phyloP scores from a whole-genome alignment of 64 coral and sea anemone species.

The Cladopsammia gracilis region DNA sequence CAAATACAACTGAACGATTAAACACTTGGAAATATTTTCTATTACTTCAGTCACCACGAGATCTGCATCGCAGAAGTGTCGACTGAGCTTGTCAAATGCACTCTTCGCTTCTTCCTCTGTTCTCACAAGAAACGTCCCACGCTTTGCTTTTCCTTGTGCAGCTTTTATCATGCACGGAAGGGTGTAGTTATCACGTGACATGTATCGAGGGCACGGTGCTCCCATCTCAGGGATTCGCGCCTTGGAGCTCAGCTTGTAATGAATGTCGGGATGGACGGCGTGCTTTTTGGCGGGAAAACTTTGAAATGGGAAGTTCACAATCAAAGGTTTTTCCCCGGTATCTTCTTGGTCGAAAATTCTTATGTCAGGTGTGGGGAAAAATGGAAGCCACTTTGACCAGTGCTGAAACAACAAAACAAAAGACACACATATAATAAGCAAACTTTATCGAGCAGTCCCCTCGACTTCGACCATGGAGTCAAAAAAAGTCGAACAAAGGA shows the following conservation, averaged over 20 bases:
- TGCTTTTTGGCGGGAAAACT: conserved; percentile 86
- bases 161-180: conserved; percentile 94
- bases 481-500: too few species aligned
- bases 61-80: conserved; percentile 67
- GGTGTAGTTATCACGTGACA: conserved; percentile 86
- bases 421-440: not conserved
- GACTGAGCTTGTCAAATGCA: conserved; percentile 69
- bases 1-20: conserved; percentile 84
- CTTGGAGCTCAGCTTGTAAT: conserved; percentile 87
- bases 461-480: too few species aligned
- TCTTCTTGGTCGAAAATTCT: conserved; percentile 70
- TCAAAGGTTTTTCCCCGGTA: conserved; percentile 56
- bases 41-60: conserved; percentile 87
- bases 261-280: conserved; percentile 86
- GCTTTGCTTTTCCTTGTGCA: conserved; percentile 82
- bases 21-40: conserved; percentile 69
- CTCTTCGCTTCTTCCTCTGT: conserved; percentile 67
- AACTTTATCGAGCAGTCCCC: too few species aligned
- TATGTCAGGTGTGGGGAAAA: conserved; percentile 77
- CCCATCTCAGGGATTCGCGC: conserved; percentile 90
- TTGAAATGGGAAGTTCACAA: conserved; percentile 83
- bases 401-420: conserved; percentile 49
- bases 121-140: conserved; percentile 78
- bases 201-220: conserved; percentile 63
- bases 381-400: conserved; percentile 88